These are phyloP conservation scores for Ceyx erithaca DNA, from an alignment of 2,797 vertebrate genomes.

Conservation along the genomic window DNA sequence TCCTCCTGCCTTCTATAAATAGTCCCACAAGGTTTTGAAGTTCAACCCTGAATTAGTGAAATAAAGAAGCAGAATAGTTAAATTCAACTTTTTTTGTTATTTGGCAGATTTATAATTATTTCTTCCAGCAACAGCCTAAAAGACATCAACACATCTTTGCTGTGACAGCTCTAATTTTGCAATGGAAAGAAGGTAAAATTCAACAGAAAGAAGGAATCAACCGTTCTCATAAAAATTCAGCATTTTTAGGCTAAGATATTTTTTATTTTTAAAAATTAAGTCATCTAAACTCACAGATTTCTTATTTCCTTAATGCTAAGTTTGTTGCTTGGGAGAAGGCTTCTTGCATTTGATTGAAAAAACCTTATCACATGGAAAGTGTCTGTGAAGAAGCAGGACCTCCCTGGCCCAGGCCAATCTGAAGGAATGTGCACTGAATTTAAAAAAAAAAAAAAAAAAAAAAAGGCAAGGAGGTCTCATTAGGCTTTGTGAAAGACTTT, in stretches of 20 bases:
- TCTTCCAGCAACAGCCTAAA: neutral
- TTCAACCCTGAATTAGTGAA: neutral
- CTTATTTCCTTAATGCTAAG: neutral
- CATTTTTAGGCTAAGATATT: neutral
- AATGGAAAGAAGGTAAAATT: neutral
- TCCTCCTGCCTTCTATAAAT: neutral
- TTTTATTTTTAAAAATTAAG: neutral
- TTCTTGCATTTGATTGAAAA: neutral
- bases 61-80: neutral
- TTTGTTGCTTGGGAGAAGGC: neutral
- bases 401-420: neutral
- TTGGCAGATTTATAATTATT: slow-evolving; percentile 4
- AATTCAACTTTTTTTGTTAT: neutral
- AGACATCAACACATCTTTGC: neutral
- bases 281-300: neutral
- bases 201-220: neutral
- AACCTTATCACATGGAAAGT: neutral
- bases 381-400: neutral
- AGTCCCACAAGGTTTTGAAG: neutral
- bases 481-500: neutral
- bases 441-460: too few species aligned
- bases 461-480: neutral
- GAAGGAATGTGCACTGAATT: neutral
- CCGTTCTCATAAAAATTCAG: neutral
- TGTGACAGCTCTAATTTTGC: neutral